Percentiles rank a stretch among this genome's conserved stretches.
Conservation (phyloP, 35 echinoderm and acorn worm genomes). For the Apostichopus parvimensis region DNA sequence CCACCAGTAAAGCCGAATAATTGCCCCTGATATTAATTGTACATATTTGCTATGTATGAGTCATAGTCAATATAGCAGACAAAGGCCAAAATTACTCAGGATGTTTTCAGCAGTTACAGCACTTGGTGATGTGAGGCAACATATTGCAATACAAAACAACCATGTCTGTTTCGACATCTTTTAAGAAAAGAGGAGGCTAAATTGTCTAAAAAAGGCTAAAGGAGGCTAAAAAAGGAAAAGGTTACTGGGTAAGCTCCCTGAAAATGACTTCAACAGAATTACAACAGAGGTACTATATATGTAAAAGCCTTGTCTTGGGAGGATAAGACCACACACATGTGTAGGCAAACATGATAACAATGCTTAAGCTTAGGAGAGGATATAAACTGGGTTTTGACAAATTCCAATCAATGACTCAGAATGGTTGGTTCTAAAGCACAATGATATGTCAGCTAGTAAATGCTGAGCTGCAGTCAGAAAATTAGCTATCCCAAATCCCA, state of each 20-base stretch:
- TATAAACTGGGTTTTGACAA: not conserved
- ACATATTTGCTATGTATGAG: constrained; percentile 1
- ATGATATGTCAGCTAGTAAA: no score
- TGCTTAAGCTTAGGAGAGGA: not conserved
- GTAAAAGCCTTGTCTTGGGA: not conserved
- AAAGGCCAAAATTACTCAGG: not conserved
- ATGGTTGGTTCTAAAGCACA: not conserved
- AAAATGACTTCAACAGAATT: no score
- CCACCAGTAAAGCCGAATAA: not conserved
- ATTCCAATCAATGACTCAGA: not conserved
- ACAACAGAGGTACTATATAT: not conserved
- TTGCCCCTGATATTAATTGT: constrained; percentile 12
- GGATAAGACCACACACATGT: not conserved
- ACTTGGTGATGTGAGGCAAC: no score
- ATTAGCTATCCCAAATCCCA: no score
- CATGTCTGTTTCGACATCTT: no score
- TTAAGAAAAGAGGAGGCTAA: not conserved
- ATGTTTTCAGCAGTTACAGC: no score
- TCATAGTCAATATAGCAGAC: not conserved
- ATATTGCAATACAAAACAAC: no score
- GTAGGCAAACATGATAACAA: not conserved
- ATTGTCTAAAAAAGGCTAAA: no score
- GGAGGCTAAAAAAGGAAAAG: no score
- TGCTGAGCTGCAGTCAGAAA: no score
- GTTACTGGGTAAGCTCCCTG: no score